Percentiles rank a stretch among this genome's conserved stretches.
Evolutionary conservation across 2,888 invertebrate species (phyloP).

Genomic region (Sclerodermus sp.): DNA sequence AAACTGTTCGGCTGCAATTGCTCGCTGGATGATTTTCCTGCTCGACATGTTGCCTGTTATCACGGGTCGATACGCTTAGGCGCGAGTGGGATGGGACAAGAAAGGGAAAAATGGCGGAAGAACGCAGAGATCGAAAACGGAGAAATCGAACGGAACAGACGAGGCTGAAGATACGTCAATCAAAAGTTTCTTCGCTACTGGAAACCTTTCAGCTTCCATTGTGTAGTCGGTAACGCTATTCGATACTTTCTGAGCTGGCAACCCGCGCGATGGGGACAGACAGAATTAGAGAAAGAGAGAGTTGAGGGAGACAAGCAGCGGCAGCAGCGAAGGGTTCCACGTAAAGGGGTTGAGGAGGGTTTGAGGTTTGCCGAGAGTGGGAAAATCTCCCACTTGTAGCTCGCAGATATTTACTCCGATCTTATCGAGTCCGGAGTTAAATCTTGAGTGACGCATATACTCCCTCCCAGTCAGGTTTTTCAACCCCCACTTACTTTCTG

Average conservation of each 20-base stretch:
- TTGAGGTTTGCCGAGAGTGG: constrained; percentile 29
- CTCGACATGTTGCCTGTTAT: no score
- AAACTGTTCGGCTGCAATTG: no score
- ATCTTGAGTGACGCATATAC: constrained; percentile 45
- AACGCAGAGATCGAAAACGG: not conserved
- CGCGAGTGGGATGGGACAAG: no score
- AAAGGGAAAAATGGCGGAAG: no score
- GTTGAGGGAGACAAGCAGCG: constrained; percentile 18
- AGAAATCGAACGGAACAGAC: constrained; percentile 6
- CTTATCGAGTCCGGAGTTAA: constrained; percentile 37
- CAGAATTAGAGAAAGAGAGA: constrained; percentile 13
- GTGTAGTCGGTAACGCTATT: constrained; percentile 30
- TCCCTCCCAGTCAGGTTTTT: constrained; percentile 6
- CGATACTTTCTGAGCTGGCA: constrained; percentile 38
- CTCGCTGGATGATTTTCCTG: no score
- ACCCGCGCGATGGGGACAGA: constrained; percentile 18
- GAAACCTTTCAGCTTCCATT: constrained; percentile 37
- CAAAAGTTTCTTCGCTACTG: constrained; percentile 32
- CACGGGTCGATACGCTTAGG: no score
- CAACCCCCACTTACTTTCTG: constrained; percentile 10
- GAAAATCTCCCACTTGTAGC: constrained; percentile 55
- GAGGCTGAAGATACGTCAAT: constrained; percentile 31
- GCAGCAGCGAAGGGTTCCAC: constrained; percentile 9
- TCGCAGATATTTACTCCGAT: constrained; percentile 50
- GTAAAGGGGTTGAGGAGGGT: constrained; percentile 10